phyloP scores from a whole-genome alignment of 64 coral and sea anemone genomes.

The Pachyseris speciosa region DNA sequence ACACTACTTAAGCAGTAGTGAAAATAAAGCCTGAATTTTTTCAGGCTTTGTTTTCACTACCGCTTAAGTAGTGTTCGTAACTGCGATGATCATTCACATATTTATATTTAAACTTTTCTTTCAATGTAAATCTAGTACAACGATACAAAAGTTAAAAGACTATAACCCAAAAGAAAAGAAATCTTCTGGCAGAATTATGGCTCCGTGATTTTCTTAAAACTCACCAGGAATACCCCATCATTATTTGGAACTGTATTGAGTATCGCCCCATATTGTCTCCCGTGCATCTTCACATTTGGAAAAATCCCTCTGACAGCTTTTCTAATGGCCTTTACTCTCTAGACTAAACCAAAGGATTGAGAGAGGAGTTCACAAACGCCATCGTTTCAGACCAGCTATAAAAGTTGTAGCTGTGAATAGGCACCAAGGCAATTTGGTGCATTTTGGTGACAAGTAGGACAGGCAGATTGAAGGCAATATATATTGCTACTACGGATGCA shows the following conservation, averaged over 20 bases:
- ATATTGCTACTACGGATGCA: conserved; percentile 72
- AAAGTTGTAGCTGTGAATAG: conserved; percentile 60
- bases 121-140: too few species aligned
- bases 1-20: too few species aligned
- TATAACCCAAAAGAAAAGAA: too few species aligned
- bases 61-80: too few species aligned
- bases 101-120: too few species aligned
- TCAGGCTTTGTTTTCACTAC: too few species aligned
- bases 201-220: background rate
- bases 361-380: conserved; percentile 77
- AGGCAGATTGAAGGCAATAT: conserved; percentile 68
- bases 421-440: conserved; percentile 53
- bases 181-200: too few species aligned
- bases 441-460: conserved; percentile 62
- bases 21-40: too few species aligned
- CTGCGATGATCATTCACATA: too few species aligned
- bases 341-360: conserved; percentile 80
- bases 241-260: background rate
- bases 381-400: conserved; percentile 86
- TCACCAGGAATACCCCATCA: background rate
- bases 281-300: background rate
- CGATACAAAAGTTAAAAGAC: too few species aligned
- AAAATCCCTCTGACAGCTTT: conserved; percentile 4
- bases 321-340: conserved; percentile 62
- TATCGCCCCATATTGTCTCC: background rate